Conservation (phyloP, 1,140 invertebrate genomes). For the Platorchestia sp. region DNA sequence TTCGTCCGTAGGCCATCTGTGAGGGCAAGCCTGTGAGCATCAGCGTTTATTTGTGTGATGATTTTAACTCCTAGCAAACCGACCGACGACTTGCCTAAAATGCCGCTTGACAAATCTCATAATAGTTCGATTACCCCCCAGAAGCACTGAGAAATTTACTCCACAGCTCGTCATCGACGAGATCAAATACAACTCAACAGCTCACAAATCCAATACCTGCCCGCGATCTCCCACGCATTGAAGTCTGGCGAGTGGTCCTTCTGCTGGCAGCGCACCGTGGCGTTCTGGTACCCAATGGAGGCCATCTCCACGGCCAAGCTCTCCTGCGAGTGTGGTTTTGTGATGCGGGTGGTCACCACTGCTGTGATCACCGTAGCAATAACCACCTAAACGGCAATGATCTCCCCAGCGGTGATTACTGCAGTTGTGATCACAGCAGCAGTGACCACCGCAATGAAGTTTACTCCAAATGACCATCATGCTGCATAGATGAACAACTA, state of each 20-base stretch:
- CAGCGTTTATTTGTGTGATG: no score
- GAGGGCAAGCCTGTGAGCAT: no score
- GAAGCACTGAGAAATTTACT: no score
- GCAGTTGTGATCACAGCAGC: not conserved
- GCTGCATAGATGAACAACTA: not conserved
- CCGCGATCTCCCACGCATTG: not conserved
- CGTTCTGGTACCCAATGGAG: not conserved
- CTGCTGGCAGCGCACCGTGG: not conserved
- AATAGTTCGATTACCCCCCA: no score
- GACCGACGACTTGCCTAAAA: no score
- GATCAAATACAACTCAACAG: no score
- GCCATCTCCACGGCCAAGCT: not conserved
- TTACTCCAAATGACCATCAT: not conserved
- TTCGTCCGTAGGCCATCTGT: no score
- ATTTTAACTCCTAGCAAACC: no score
- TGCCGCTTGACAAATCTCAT: no score
- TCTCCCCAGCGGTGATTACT: not conserved
- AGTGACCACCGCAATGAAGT: not conserved
- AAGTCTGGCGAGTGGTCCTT: not conserved
- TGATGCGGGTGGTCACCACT: not conserved
- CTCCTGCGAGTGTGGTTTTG: not conserved
- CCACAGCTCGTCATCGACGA: no score
- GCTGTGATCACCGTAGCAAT: not conserved
- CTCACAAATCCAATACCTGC: slow-evolving; percentile 24
- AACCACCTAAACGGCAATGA: no score